Conservation (phyloP, 2,888 invertebrate species). For the Diloba caeruleocephala region DNA sequence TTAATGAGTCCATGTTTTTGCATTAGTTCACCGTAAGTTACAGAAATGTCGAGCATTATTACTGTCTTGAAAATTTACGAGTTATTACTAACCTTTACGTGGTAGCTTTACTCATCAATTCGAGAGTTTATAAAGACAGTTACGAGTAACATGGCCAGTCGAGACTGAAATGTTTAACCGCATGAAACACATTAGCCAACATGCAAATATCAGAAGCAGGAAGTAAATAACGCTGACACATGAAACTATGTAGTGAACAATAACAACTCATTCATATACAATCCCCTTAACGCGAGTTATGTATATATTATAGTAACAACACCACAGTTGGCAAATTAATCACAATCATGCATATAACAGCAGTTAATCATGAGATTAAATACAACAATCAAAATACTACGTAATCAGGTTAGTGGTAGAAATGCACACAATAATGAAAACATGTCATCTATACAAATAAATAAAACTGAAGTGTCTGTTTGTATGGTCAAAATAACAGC, state of each 20-base stretch:
- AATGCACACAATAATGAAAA: no score
- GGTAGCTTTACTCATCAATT: constrained; percentile 2
- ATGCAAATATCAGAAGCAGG: constrained; percentile 47
- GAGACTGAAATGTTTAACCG: constrained; percentile 7
- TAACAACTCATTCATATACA: constrained; percentile 32
- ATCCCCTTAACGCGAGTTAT: constrained; percentile 8
- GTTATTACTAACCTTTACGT: not conserved
- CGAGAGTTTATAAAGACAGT: constrained; percentile 2
- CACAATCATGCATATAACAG: constrained; percentile 24
- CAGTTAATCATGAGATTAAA: constrained; percentile 13
- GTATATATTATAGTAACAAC: constrained; percentile 7
- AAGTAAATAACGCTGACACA: constrained; percentile 41
- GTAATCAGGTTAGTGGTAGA: no score
- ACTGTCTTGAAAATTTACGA: constrained; percentile 6
- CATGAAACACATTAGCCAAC: constrained; percentile 32
- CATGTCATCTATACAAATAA: no score
- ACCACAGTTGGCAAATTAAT: constrained; percentile 11
- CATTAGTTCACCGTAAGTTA: constrained; percentile 7
- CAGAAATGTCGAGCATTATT: constrained; percentile 1
- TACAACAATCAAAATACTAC: constrained; percentile 19
- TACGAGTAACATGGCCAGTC: constrained; percentile 3
- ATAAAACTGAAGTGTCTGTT: no score
- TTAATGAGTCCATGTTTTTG: constrained; percentile 15
- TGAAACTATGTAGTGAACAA: constrained; percentile 40
- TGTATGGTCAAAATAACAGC: no score